phyloP scores from a whole-genome alignment of 2,113 vertebrate species.

The Miniopterus natalensis region DNA sequence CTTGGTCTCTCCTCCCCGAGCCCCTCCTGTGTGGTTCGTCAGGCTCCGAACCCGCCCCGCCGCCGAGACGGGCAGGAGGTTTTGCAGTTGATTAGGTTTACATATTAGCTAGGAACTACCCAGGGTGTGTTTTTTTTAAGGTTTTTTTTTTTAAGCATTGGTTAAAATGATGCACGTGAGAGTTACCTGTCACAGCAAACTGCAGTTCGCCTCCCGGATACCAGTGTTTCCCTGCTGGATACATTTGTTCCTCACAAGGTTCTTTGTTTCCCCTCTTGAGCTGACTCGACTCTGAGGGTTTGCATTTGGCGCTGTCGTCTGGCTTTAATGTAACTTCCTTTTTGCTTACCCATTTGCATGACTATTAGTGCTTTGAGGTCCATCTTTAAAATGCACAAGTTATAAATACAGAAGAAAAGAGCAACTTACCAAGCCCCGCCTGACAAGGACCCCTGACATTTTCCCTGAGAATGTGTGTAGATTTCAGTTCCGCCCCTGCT shows the following conservation, averaged over 20 bases:
- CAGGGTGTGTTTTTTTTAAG: background rate
- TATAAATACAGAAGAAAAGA: slow-evolving; percentile 90
- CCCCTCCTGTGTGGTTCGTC: background rate
- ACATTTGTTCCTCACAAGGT: background rate
- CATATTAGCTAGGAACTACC: slow-evolving; percentile 65
- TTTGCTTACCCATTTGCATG: slow-evolving; percentile 90
- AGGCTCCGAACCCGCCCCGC: slow-evolving; percentile 28
- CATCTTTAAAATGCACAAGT: slow-evolving; percentile 92
- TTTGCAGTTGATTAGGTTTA: slow-evolving; percentile 58
- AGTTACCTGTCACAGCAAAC: slow-evolving; percentile 1
- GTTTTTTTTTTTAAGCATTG: background rate
- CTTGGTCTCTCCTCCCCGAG: background rate
- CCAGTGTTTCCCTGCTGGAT: background rate
- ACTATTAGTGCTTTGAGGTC: slow-evolving; percentile 88
- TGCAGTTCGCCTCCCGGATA: background rate
- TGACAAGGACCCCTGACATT: slow-evolving; percentile 78
- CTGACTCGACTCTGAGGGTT: slow-evolving; percentile 69
- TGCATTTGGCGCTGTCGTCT: too few relatives aligned
- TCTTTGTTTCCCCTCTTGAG: background rate
- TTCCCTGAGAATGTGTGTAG: slow-evolving; percentile 85
- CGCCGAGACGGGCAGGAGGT: slow-evolving; percentile 22
- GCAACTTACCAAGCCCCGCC: slow-evolving; percentile 83
- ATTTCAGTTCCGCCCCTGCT: slow-evolving; percentile 86
- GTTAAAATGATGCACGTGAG: slow-evolving; percentile 53
- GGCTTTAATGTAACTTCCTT: slow-evolving; percentile 77